Evolutionary conservation across 2,888 invertebrate genomes (phyloP).

Genomic region (Plagiodera versicolora): DNA sequence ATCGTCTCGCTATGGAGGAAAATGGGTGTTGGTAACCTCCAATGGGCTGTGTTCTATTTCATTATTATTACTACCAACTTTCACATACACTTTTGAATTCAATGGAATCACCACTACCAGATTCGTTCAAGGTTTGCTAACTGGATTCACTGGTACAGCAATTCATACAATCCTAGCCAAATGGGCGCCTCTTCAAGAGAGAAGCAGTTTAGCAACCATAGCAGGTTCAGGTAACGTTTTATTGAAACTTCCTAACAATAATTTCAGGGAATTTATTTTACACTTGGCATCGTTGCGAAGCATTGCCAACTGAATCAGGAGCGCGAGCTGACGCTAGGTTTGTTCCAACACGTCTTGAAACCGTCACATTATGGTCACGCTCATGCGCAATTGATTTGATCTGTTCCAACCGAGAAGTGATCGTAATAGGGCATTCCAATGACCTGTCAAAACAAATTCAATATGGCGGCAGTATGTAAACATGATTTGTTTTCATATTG

Average conservation of each 20-base stretch:
- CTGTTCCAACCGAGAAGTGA: too few relatives aligned
- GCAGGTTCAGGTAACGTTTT: constrained; percentile 55
- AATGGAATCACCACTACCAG: constrained; percentile 66
- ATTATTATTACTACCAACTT: constrained; percentile 68
- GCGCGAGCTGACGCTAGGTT: too few relatives aligned
- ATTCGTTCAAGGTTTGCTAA: constrained; percentile 72
- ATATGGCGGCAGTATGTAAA: too few relatives aligned
- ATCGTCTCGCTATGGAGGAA: constrained; percentile 74
- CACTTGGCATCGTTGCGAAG: too few relatives aligned
- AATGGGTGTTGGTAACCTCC: constrained; percentile 64
- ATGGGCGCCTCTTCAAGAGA: constrained; percentile 73
- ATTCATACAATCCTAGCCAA: constrained; percentile 74
- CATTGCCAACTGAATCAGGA: too few relatives aligned
- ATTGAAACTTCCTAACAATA: constrained; percentile 46
- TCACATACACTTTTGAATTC: constrained; percentile 68
- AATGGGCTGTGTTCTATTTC: constrained; percentile 65
- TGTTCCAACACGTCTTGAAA: too few relatives aligned
- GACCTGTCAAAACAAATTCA: too few relatives aligned
- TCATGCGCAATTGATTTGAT: too few relatives aligned
- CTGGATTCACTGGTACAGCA: constrained; percentile 73
- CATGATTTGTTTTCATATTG: too few relatives aligned
- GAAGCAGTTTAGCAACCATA: constrained; percentile 69
- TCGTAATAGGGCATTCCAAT: too few relatives aligned
- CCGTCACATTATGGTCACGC: too few relatives aligned
- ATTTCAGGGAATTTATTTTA: too few relatives aligned